Evolutionary conservation across 2,113 vertebrate genomes (phyloP), one percentile per base, ranked within the genome.

Genomic region (Nestor notabilis): DNA sequence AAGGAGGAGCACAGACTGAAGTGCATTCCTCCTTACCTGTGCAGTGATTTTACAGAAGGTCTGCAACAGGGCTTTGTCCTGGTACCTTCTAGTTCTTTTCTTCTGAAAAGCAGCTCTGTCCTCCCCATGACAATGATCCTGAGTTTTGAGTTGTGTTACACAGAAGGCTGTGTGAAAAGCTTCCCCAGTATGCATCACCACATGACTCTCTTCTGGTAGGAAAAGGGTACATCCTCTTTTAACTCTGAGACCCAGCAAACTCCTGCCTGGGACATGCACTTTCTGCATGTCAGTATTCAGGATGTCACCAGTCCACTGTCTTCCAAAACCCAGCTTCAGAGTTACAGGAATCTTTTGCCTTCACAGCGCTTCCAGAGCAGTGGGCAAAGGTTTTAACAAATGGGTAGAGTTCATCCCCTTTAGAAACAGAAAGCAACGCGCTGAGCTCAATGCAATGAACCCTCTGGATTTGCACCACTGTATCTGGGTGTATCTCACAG

Each of bases 221-320:
- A 85, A 60, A 90, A 71, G 37, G 4, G n/a, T 13, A 9, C 37
- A 25, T 72, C 13, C 37, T 14, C 27, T 44, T 49, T 11, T 18
- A 46, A 37, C 29, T 46, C 29, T 4, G 35, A 87, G 58, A 14
- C 15, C 10, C 41, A 70, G 5, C 24, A 43, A 28, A 3, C 17
- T 64, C 60, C 10, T 52, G 14, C 33, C 47, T 0, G 4, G 53
- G 11, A 44, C 15, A 24, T 5, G 1, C 0, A 0, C 5, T 52
- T 74, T 47, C 65, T 69, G 23, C 17, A 7, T 1, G 11, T 33
- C 5, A 9, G 5, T 39, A 5, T 49, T 49, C 19, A 63, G 82
- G 21, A 29, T 49, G n/a, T 44, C 18, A 5, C 9, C 1, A 9
- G 21, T 5, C 1, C 77, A 7, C 33, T 43, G 52, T 2, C 15